Conservation (phyloP, 2,888 invertebrate species). For the Smittia sp. region DNA sequence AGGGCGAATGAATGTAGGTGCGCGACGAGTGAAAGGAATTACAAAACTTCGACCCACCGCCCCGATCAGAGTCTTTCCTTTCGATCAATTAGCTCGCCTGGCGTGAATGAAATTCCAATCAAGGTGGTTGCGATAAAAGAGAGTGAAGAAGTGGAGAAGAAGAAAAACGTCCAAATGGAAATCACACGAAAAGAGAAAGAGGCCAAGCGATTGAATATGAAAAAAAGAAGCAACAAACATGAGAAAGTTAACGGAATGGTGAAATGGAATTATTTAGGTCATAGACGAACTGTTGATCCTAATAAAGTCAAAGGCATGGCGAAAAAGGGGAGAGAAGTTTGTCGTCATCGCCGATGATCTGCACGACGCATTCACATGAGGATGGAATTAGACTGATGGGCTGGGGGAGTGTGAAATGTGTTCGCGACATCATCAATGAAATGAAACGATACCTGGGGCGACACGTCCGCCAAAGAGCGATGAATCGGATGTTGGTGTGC, state of each 20-base stretch:
- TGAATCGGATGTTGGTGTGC: not conserved
- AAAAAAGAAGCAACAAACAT: slow-evolving; percentile 27
- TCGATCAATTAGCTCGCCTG: not conserved
- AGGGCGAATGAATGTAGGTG: too few species aligned
- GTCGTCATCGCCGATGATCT: too few species aligned
- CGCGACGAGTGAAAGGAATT: too few species aligned
- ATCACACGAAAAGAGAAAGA: slow-evolving; percentile 35
- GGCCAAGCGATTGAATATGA: slow-evolving; percentile 26
- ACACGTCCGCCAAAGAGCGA: not conserved
- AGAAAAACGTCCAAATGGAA: slow-evolving; percentile 29
- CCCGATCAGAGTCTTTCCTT: too few species aligned
- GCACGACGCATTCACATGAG: too few species aligned
- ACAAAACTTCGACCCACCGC: too few species aligned
- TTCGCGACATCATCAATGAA: not conserved
- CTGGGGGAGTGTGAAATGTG: too few species aligned
- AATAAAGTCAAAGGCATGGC: slow-evolving; percentile 36
- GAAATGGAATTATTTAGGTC: slow-evolving; percentile 44
- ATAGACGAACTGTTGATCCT: slow-evolving; percentile 43
- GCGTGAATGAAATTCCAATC: slow-evolving; percentile 40
- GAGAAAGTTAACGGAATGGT: slow-evolving; percentile 44
- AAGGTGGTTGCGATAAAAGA: slow-evolving; percentile 28
- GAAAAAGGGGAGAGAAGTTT: not conserved
- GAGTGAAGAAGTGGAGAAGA: not conserved
- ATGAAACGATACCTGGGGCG: not conserved
- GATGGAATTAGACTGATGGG: too few species aligned